Conservation (phyloP, 1,140 invertebrate species). For the Drosophila tsacasi region DNA sequence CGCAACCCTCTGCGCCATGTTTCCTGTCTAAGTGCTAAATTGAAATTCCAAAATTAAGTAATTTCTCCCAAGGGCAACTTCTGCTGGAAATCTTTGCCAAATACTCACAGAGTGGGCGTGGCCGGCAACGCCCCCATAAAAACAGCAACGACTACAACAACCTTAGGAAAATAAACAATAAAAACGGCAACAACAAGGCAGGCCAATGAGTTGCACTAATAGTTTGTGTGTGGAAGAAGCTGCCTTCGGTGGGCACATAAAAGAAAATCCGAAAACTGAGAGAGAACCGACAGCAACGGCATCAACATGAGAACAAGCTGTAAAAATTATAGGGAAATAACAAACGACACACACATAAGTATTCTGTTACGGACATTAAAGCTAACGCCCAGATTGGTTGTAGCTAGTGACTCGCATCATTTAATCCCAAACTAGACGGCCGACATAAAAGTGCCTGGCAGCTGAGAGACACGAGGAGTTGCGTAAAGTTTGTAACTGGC, state of each 20-base stretch:
- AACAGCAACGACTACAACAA: conserved; percentile 61
- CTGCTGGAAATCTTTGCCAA: conserved; percentile 39
- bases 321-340: conserved; percentile 78
- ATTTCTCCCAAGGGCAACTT: conserved; percentile 76
- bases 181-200: conserved; percentile 61
- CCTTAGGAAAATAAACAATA: conserved; percentile 34
- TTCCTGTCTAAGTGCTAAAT: conserved; percentile 77
- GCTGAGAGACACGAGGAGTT: background rate
- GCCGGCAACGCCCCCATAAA: conserved; percentile 41
- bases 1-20: conserved; percentile 29
- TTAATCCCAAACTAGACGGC: conserved; percentile 34
- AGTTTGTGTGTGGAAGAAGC: conserved; percentile 50
- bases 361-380: conserved; percentile 48
- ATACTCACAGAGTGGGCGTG: conserved; percentile 51
- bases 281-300: conserved; percentile 30
- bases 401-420: conserved; percentile 37
- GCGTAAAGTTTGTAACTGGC: background rate
- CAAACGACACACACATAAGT: conserved; percentile 49
- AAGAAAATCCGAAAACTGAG: conserved; percentile 35
- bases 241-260: conserved; percentile 45
- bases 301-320: conserved; percentile 69
- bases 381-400: conserved; percentile 28
- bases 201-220: conserved; percentile 73
- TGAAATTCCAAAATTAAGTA: conserved; percentile 84
- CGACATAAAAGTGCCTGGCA: conserved; percentile 17